A percentile compares a stretch with the other conserved stretches of the same genome.
These are phyloP conservation scores for Drosophila repletoides DNA, from an alignment of 1,140 invertebrate genomes.

Conservation along the genomic window DNA sequence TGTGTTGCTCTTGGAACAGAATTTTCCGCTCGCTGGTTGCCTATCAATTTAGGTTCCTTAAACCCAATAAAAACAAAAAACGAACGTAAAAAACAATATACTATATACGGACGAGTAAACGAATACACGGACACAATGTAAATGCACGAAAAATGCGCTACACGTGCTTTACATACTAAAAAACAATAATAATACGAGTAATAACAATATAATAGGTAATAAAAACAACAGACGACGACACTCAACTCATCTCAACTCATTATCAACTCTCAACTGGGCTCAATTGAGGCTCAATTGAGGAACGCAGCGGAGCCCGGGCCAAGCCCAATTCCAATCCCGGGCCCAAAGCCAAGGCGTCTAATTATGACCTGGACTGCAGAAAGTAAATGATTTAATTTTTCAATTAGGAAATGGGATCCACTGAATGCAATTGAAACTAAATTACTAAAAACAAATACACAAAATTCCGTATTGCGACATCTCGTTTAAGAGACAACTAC, in stretches of 20 bases:
- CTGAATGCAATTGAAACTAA: slow-evolving; percentile 64
- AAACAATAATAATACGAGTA: slow-evolving; percentile 40
- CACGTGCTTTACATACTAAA: slow-evolving; percentile 54
- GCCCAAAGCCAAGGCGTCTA: slow-evolving; percentile 41
- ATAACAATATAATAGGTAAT: slow-evolving; percentile 9
- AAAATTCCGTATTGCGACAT: slow-evolving; percentile 21
- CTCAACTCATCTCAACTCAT: too few species aligned
- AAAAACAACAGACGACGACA: slow-evolving; percentile 21
- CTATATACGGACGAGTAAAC: slow-evolving; percentile 6
- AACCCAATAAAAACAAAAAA: slow-evolving; percentile 65
- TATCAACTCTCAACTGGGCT: slow-evolving; percentile 60
- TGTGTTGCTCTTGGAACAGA: too few species aligned
- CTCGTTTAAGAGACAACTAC: slow-evolving; percentile 1
- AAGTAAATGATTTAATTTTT: slow-evolving; percentile 74
- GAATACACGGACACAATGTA: slow-evolving; percentile 26
- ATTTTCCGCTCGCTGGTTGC: slow-evolving; percentile 67
- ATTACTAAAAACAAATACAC: slow-evolving; percentile 53
- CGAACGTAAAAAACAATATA: slow-evolving; percentile 44
- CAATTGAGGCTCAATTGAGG: slow-evolving; percentile 62
- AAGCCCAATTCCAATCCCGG: too few species aligned
- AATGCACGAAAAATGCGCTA: slow-evolving; percentile 38
- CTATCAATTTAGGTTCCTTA: slow-evolving; percentile 79
- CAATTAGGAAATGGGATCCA: slow-evolving; percentile 61
- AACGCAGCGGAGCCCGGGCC: slow-evolving; percentile 7
- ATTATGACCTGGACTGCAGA: slow-evolving; percentile 48